Conservation (phyloP, 2,888 invertebrate species). For the Phymatocera aterrima region DNA sequence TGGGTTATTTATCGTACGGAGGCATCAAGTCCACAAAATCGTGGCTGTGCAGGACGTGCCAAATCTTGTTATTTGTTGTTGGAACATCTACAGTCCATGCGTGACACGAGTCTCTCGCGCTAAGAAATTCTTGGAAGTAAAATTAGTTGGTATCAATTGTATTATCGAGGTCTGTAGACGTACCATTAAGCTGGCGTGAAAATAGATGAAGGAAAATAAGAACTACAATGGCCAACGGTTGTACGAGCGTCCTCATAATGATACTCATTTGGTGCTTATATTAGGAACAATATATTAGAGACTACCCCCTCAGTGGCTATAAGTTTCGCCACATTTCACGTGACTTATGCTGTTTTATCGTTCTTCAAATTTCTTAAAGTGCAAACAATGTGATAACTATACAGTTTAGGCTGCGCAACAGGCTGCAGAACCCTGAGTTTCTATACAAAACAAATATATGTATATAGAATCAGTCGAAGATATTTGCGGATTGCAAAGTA, state of each 20-base stretch:
- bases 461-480: constrained; percentile 6
- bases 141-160: background rate
- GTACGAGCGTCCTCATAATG: background rate
- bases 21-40: background rate
- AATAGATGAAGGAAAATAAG: background rate
- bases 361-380: background rate
- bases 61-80: background rate
- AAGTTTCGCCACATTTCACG: too few species aligned
- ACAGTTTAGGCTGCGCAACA: constrained; percentile 1
- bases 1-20: background rate
- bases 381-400: background rate
- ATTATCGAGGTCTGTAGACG: background rate
- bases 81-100: background rate
- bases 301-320: too few species aligned
- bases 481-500: constrained; percentile 4
- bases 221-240: background rate
- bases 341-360: background rate
- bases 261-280: background rate
- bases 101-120: constrained; percentile 2
- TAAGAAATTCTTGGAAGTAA: background rate
- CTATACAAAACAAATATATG: background rate
- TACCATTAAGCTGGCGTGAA: background rate
- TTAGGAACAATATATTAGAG: too few species aligned
- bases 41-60: constrained; percentile 8
- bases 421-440: background rate